phyloP scores from a whole-genome alignment of 1,140 invertebrate species.

The Polypedilum vanderplanki region DNA sequence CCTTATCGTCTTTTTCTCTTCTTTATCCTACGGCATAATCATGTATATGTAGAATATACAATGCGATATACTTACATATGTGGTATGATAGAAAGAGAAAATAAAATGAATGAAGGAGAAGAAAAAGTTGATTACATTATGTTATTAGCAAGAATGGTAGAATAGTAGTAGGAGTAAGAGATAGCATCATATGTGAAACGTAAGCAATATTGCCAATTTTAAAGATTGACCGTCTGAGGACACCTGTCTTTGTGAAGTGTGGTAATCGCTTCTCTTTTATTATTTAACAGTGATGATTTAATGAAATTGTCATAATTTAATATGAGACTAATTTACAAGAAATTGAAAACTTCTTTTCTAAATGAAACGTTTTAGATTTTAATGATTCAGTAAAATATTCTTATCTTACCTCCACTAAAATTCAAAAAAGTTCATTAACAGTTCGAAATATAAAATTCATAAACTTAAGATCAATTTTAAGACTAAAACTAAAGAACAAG shows the following conservation, averaged over 20 bases:
- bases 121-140: constrained; percentile 21
- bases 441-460: no score
- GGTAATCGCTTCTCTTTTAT: no score
- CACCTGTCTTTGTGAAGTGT: neutral
- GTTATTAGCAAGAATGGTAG: neutral
- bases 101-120: neutral
- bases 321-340: no score
- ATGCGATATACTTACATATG: neutral
- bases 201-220: constrained; percentile 27
- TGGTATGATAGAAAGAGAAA: neutral
- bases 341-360: no score
- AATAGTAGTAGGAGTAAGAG: neutral
- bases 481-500: no score
- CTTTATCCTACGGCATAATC: constrained; percentile 4
- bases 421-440: no score
- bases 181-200: constrained; percentile 26
- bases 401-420: no score
- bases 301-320: no score
- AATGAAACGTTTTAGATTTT: no score
- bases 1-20: neutral
- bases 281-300: no score
- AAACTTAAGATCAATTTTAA: no score
- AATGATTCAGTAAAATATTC: no score
- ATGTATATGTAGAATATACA: neutral
- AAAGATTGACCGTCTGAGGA: neutral